Percentiles rank a stretch among this genome's conserved stretches.
phyloP scores from a whole-genome alignment of 2,888 invertebrate genomes.

The Hirtodrosophila trivittata region DNA sequence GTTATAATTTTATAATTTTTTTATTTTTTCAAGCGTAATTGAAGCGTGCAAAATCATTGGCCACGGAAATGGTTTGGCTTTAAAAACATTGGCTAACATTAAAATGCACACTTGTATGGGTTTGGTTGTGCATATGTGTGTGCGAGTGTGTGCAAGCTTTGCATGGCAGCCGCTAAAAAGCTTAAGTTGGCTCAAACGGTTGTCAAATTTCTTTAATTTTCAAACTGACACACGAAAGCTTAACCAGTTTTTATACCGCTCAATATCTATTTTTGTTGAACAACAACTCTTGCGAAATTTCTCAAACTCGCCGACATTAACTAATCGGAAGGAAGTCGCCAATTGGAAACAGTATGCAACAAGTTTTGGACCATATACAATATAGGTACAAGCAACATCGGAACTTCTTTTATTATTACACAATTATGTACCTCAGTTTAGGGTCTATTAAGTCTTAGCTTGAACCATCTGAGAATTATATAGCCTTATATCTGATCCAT shows the following conservation, averaged over 20 bases:
- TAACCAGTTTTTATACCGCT: slow-evolving; percentile 40
- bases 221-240: slow-evolving; percentile 37
- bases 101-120: not conserved
- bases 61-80: slow-evolving; percentile 49
- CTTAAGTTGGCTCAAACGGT: not conserved
- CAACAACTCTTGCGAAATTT: slow-evolving; percentile 33
- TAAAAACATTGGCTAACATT: slow-evolving; percentile 37
- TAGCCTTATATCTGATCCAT: too few relatives aligned
- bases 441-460: too few relatives aligned
- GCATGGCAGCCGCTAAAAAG: slow-evolving; percentile 1
- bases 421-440: too few relatives aligned
- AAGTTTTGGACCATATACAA: slow-evolving; percentile 2
- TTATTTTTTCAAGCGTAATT: slow-evolving; percentile 49
- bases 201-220: slow-evolving; percentile 32
- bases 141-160: not conserved
- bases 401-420: not conserved
- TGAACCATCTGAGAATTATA: too few relatives aligned
- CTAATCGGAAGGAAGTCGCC: slow-evolving; percentile 66
- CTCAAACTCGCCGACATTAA: slow-evolving; percentile 36
- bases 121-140: not conserved
- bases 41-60: slow-evolving; percentile 70
- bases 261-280: slow-evolving; percentile 39
- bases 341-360: slow-evolving; percentile 51
- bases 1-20: slow-evolving; percentile 55
- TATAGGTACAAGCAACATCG: not conserved